These are phyloP conservation scores for Pteruthius melanotis DNA, from an alignment of 2,113 vertebrate species.

Conservation along the genomic window DNA sequence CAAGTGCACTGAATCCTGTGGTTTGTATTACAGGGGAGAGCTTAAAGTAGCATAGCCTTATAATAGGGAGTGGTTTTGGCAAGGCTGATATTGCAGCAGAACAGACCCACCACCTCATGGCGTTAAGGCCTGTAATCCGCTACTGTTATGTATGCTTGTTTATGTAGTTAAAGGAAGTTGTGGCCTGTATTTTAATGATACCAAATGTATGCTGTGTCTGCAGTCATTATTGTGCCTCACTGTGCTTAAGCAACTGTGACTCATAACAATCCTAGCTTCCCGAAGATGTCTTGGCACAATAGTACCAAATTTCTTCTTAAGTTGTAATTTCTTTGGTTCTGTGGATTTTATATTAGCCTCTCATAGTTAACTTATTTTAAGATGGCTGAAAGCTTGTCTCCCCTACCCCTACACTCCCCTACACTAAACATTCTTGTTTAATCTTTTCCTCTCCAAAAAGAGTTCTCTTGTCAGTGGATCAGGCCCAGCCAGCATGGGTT, in stretches of 20 bases:
- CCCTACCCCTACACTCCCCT: no score
- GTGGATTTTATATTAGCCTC: background rate
- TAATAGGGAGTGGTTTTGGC: background rate
- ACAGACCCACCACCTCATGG: background rate
- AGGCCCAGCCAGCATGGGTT: background rate
- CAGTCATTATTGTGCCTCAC: background rate
- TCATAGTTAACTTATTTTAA: background rate
- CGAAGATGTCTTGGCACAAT: background rate
- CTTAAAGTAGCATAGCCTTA: background rate
- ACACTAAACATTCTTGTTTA: no score
- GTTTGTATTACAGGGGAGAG: background rate
- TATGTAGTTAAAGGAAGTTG: background rate
- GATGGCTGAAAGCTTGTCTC: background rate
- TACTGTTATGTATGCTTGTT: background rate
- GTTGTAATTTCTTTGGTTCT: background rate
- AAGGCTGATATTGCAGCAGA: background rate
- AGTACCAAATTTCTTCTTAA: background rate
- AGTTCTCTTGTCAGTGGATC: background rate
- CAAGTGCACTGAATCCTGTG: background rate
- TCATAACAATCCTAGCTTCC: background rate
- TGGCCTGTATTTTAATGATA: slow-evolving; percentile 22
- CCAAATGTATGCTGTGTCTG: background rate
- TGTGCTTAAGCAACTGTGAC: background rate
- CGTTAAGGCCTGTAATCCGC: slow-evolving; percentile 18
- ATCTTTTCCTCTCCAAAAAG: background rate